phyloP scores from a whole-genome alignment of 2,888 invertebrate species.

The Drosophila neonasuta region DNA sequence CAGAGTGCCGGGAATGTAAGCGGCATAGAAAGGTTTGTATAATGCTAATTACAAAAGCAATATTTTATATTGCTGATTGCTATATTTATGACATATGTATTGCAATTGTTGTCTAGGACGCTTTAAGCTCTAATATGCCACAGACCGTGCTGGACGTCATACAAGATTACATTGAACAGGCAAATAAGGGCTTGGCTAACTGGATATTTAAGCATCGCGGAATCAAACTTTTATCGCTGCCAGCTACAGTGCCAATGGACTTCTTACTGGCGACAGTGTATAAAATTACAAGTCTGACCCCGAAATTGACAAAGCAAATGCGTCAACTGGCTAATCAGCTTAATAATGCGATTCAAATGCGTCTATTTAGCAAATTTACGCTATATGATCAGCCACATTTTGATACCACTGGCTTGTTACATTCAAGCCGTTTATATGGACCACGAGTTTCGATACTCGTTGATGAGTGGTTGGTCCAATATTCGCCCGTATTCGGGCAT shows the following conservation, averaged over 20 bases:
- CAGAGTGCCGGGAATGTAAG: slow-evolving; percentile 94
- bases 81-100: no score
- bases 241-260: slow-evolving; percentile 94
- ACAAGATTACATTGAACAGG: slow-evolving; percentile 95
- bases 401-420: slow-evolving; percentile 80
- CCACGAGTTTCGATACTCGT: slow-evolving; percentile 80
- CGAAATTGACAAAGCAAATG: slow-evolving; percentile 80
- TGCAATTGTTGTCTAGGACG: slow-evolving; percentile 85
- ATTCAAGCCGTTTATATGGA: slow-evolving; percentile 79
- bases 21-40: slow-evolving; percentile 89
- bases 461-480: slow-evolving; percentile 76
- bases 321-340: slow-evolving; percentile 85
- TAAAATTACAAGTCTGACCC: slow-evolving; percentile 80
- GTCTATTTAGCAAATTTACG: slow-evolving; percentile 79
- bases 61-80: background rate
- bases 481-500: background rate
- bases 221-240: slow-evolving; percentile 91
- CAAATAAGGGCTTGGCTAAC: slow-evolving; percentile 94
- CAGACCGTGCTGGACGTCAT: slow-evolving; percentile 94
- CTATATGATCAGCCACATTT: slow-evolving; percentile 81
- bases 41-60: background rate
- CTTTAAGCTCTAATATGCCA: slow-evolving; percentile 93
- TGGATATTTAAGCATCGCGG: slow-evolving; percentile 94
- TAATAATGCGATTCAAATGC: slow-evolving; percentile 80
- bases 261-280: slow-evolving; percentile 91